Percentiles rank a stretch among this genome's conserved stretches.
These are phyloP conservation scores for Psilopsiagon aurifrons DNA, from an alignment of 2,113 vertebrate genomes.

Conservation along the genomic window DNA sequence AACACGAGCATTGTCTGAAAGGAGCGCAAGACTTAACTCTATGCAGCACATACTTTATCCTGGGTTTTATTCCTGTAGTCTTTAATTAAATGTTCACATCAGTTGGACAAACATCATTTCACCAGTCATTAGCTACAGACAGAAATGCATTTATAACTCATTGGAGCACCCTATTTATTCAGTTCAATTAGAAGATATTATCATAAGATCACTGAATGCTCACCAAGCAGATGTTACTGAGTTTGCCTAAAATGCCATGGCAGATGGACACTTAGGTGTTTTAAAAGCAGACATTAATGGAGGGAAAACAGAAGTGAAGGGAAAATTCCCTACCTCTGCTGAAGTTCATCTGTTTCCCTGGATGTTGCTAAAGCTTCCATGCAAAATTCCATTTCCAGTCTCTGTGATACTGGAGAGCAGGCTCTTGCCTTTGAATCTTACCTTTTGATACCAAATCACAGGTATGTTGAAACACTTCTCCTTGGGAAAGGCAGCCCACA, in stretches of 20 bases:
- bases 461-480: background rate
- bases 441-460: background rate
- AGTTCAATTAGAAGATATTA: background rate
- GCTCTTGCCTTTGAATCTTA: background rate
- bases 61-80: background rate
- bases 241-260: background rate
- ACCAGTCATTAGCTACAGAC: constrained; percentile 14
- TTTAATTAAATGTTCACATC: constrained; percentile 1
- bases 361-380: background rate
- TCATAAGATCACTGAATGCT: background rate
- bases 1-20: background rate
- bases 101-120: background rate
- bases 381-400: background rate
- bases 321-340: background rate
- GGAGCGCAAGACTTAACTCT: background rate
- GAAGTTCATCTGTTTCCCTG: background rate
- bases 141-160: background rate
- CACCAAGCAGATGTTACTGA: background rate
- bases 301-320: background rate
- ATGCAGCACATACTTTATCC: background rate
- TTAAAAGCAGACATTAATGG: background rate
- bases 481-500: background rate
- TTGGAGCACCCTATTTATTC: background rate
- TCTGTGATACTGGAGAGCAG: background rate
- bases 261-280: background rate